These are phyloP conservation scores for Barnardius zonarius DNA, from an alignment of 2,113 vertebrate genomes.

Conservation along the genomic window DNA sequence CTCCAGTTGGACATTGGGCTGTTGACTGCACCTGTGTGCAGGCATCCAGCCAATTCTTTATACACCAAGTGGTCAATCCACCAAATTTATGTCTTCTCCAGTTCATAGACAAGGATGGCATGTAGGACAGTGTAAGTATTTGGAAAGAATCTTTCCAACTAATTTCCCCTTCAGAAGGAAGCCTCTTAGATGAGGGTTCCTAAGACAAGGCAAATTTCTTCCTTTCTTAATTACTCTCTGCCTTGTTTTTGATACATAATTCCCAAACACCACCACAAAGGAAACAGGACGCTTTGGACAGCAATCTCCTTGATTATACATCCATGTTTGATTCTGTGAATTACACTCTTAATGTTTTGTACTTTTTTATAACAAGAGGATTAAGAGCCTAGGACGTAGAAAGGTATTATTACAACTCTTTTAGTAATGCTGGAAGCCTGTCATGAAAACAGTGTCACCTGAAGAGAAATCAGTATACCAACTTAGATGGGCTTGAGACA, in stretches of 20 bases:
- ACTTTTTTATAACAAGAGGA: background rate
- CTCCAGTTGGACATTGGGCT: no score
- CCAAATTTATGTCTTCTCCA: background rate
- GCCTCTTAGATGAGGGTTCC: background rate
- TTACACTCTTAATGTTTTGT: background rate
- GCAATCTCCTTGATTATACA: background rate
- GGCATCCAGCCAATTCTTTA: background rate
- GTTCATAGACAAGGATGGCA: background rate
- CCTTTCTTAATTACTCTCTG: background rate
- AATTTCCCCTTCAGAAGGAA: background rate
- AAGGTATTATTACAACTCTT: background rate
- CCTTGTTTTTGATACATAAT: background rate
- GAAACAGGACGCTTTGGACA: background rate
- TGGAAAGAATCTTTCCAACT: background rate
- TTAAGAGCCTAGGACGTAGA: background rate
- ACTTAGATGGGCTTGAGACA: background rate
- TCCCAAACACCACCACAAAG: background rate
- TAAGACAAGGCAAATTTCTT: background rate
- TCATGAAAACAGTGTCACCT: background rate
- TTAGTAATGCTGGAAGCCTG: background rate
- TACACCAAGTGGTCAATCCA: background rate
- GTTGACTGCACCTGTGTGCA: no score
- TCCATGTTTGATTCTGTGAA: background rate
- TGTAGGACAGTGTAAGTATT: background rate
- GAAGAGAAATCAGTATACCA: background rate